These are phyloP conservation scores for Tridacna gigas DNA, from an alignment of 2,888 invertebrate species.

Conservation along the genomic window DNA sequence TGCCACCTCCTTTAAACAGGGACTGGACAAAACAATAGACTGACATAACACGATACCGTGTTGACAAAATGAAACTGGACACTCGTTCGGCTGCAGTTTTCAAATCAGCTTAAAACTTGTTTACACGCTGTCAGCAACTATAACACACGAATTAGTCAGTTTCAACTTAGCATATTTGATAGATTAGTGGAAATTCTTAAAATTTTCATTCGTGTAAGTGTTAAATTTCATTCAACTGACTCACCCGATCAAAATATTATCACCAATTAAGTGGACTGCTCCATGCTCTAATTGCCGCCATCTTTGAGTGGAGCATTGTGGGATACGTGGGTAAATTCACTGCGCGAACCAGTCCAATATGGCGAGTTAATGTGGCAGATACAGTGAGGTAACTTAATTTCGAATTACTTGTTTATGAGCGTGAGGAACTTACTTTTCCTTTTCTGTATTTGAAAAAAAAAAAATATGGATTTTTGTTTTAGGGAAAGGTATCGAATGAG, in stretches of 20 bases:
- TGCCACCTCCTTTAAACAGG: slow-evolving; percentile 62
- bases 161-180: slow-evolving; percentile 22
- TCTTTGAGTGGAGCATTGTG: slow-evolving; percentile 66
- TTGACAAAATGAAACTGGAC: slow-evolving; percentile 49
- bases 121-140: slow-evolving; percentile 21
- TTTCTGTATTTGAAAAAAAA: not conserved
- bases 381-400: slow-evolving; percentile 61
- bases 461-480: not conserved
- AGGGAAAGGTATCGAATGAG: not conserved
- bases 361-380: slow-evolving; percentile 58
- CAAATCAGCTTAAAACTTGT: not conserved
- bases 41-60: slow-evolving; percentile 47
- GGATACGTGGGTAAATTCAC: slow-evolving; percentile 45
- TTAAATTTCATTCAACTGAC: slow-evolving; percentile 49
- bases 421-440: not conserved
- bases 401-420: not conserved
- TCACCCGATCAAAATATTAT: slow-evolving; percentile 47
- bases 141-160: slow-evolving; percentile 16
- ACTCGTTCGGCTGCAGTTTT: slow-evolving; percentile 27
- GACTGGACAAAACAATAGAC: slow-evolving; percentile 69
- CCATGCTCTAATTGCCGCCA: slow-evolving; percentile 67
- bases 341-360: slow-evolving; percentile 54
- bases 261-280: slow-evolving; percentile 40
- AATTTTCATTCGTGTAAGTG: slow-evolving; percentile 38
- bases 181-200: slow-evolving; percentile 42